phyloP scores from a whole-genome alignment of 2,888 invertebrate genomes.

The Limnephilus lunatus region DNA sequence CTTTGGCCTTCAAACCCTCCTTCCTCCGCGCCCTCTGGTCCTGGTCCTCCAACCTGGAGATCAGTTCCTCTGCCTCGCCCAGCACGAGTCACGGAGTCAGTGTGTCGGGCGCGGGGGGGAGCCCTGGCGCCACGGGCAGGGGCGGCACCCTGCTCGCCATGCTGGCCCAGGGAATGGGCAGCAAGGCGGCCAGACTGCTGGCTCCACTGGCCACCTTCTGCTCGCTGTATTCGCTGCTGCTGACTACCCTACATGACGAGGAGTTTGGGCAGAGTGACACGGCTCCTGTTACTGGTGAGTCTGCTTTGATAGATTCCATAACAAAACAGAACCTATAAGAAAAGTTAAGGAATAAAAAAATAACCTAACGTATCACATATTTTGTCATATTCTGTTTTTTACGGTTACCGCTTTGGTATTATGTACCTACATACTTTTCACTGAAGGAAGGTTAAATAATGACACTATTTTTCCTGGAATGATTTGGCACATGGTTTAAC shows the following conservation, averaged over 20 bases:
- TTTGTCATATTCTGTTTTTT: no score
- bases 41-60: slow-evolving; percentile 75
- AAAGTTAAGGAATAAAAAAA: no score
- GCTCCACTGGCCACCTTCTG: slow-evolving; percentile 91
- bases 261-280: slow-evolving; percentile 84
- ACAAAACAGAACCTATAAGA: no score
- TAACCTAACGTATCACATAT: no score
- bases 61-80: slow-evolving; percentile 71
- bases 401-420: no score
- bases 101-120: slow-evolving; percentile 76
- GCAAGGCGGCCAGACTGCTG: slow-evolving; percentile 79
- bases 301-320: background rate
- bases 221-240: slow-evolving; percentile 86
- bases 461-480: no score
- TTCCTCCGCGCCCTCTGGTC: slow-evolving; percentile 88
- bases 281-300: slow-evolving; percentile 59
- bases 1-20: slow-evolving; percentile 86
- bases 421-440: no score
- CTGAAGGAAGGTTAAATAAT: no score
- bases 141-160: slow-evolving; percentile 81
- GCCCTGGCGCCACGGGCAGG: slow-evolving; percentile 73
- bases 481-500: no score
- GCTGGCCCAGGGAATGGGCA: slow-evolving; percentile 81
- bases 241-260: slow-evolving; percentile 90
- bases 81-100: background rate